These are phyloP conservation scores for Zeus faber DNA, from an alignment of 2,113 vertebrate genomes.

Conservation along the genomic window DNA sequence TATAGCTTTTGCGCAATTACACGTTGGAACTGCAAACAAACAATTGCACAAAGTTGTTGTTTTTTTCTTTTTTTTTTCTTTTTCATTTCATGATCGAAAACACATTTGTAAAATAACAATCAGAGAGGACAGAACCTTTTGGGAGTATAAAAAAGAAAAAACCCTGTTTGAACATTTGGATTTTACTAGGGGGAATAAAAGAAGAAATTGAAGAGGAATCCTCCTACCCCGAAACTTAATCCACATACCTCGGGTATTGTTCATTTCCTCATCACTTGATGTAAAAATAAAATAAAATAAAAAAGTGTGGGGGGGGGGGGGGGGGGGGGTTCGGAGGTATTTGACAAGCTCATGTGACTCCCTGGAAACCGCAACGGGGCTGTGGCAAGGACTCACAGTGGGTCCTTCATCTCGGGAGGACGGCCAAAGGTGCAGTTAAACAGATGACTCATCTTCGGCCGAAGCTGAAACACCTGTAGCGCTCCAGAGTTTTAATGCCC, in stretches of 20 bases:
- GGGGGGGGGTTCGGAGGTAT: no score
- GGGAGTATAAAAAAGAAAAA: slow-evolving; percentile 34
- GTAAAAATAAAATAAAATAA: slow-evolving; percentile 16
- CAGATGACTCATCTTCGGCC: slow-evolving; percentile 24
- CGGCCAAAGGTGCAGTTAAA: slow-evolving; percentile 15
- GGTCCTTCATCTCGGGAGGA: no score
- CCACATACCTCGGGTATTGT: slow-evolving; percentile 50
- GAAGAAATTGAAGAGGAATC: no score
- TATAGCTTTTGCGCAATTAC: neutral
- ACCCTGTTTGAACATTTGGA: no score
- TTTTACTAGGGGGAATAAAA: no score
- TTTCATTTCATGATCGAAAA: slow-evolving; percentile 47
- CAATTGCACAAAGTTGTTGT: slow-evolving; percentile 39
- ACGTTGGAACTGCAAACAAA: no score
- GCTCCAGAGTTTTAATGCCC: slow-evolving; percentile 4
- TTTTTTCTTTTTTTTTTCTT: no score
- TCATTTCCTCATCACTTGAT: slow-evolving; percentile 63
- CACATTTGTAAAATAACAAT: slow-evolving; percentile 57
- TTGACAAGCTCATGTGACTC: no score
- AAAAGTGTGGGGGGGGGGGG: neutral
- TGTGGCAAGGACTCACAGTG: no score
- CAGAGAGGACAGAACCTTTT: slow-evolving; percentile 38
- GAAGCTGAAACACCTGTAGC: slow-evolving; percentile 40
- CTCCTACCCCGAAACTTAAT: no score
- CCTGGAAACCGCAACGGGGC: neutral